These are phyloP conservation scores for Gobio occitaniae DNA, from an alignment of 2,797 vertebrate genomes.

Conservation along the genomic window DNA sequence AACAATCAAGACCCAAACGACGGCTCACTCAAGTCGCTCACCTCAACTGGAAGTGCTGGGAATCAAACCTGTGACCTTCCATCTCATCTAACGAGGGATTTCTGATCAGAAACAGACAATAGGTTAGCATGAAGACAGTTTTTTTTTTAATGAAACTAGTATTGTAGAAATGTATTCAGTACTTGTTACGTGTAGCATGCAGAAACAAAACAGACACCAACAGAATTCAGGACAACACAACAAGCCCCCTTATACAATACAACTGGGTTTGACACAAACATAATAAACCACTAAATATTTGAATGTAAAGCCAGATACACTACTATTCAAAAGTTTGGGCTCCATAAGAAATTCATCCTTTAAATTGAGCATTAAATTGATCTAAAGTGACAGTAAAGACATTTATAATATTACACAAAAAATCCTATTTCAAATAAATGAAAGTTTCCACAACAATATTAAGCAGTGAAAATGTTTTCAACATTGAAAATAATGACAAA, in stretches of 20 bases:
- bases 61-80: slow-evolving; percentile 81
- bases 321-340: neutral
- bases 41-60: slow-evolving; percentile 83
- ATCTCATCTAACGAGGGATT: slow-evolving; percentile 80
- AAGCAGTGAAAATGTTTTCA: neutral
- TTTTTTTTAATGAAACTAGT: neutral
- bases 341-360: neutral
- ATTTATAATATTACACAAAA: neutral
- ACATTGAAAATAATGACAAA: neutral
- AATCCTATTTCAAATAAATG: neutral
- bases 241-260: slow-evolving; percentile 31
- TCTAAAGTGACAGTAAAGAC: neutral
- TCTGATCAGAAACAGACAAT: slow-evolving; percentile 72
- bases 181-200: slow-evolving; percentile 42
- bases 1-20: neutral
- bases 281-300: slow-evolving; percentile 26
- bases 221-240: slow-evolving; percentile 31
- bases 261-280: slow-evolving; percentile 37
- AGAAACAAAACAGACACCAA: slow-evolving; percentile 39
- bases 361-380: neutral
- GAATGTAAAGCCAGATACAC: neutral
- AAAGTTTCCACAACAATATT: neutral
- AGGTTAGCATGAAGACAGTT: slow-evolving; percentile 55
- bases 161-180: neutral
- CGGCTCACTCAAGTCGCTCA: slow-evolving; percentile 65